phyloP scores from a whole-genome alignment of 92 coral and sea anemone species.

The Porites divaricata region DNA sequence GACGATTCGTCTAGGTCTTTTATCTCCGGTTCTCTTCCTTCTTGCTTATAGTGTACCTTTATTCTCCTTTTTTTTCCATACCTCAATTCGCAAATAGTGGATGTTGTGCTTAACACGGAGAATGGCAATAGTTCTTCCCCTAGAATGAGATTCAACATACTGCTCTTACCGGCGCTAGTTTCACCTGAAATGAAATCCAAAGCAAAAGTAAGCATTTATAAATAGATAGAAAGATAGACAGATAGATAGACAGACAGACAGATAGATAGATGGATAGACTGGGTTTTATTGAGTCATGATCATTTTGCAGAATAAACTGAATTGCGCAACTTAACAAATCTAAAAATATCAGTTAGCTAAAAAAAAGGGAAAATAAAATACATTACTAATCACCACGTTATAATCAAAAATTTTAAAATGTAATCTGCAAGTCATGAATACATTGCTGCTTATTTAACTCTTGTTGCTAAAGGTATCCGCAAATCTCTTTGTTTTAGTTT shows the following conservation, averaged over 20 bases:
- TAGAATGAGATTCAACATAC: slow-evolving; percentile 46
- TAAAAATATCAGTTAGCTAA: too few relatives aligned
- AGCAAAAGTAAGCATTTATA: not conserved
- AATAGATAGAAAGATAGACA: not conserved
- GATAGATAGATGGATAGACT: too few relatives aligned
- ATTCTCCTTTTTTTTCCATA: slow-evolving; percentile 26
- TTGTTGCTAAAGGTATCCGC: too few relatives aligned
- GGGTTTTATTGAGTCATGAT: too few relatives aligned
- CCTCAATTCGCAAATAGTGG: slow-evolving; percentile 41
- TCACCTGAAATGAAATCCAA: slow-evolving; percentile 33
- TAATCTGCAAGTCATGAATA: too few relatives aligned
- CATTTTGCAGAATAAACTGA: too few relatives aligned
- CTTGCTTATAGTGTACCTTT: slow-evolving; percentile 24
- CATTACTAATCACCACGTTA: too few relatives aligned
- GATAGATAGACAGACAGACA: not conserved
- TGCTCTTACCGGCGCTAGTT: slow-evolving; percentile 60
- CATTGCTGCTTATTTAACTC: too few relatives aligned
- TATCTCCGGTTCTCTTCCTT: not conserved
- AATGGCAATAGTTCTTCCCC: slow-evolving; percentile 54
- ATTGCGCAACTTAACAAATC: too few relatives aligned
- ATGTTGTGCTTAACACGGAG: slow-evolving; percentile 41
- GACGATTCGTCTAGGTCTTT: not conserved
- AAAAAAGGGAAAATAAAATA: too few relatives aligned
- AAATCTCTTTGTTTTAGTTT: too few relatives aligned
- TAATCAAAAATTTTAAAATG: too few relatives aligned